Conservation (phyloP, 92 coral and sea anemone genomes). For the Siderastrea radians region DNA sequence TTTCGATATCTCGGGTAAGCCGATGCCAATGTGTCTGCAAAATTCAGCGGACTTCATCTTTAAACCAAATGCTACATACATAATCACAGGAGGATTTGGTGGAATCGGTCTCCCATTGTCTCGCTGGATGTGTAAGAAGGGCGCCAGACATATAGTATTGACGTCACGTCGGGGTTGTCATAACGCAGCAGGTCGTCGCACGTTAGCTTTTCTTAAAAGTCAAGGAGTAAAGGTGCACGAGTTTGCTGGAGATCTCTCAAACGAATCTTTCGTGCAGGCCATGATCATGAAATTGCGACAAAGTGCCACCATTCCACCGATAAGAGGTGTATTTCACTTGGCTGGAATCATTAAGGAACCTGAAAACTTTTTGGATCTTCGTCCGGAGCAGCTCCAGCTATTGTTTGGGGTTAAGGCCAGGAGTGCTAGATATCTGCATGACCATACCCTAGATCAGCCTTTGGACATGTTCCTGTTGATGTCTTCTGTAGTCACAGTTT, state of each 20-base stretch:
- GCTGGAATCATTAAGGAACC: slow-evolving; percentile 13
- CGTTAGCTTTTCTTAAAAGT: slow-evolving; percentile 38
- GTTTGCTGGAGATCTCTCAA: slow-evolving; percentile 55
- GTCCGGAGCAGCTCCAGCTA: slow-evolving; percentile 16
- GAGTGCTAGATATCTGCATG: slow-evolving; percentile 57
- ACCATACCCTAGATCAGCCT: slow-evolving; percentile 54
- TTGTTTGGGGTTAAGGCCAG: slow-evolving; percentile 7
- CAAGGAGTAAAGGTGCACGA: slow-evolving; percentile 53
- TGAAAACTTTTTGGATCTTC: background rate
- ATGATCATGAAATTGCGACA: slow-evolving; percentile 35
- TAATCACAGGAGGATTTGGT: slow-evolving; percentile 71
- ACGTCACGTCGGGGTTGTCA: slow-evolving; percentile 54
- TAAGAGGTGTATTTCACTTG: slow-evolving; percentile 13
- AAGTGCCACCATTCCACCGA: slow-evolving; percentile 51
- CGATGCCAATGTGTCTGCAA: background rate
- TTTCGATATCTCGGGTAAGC: background rate
- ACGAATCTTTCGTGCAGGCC: slow-evolving; percentile 34
- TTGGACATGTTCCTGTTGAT: slow-evolving; percentile 73
- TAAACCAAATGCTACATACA: slow-evolving; percentile 49
- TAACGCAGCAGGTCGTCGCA: slow-evolving; percentile 48
- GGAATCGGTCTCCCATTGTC: slow-evolving; percentile 70
- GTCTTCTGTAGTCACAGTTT: slow-evolving; percentile 50
- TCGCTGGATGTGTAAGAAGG: slow-evolving; percentile 64
- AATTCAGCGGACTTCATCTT: background rate
- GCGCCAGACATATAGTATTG: slow-evolving; percentile 57